These are phyloP conservation scores for Pangasius sanitwongsei DNA, from an alignment of 2,797 vertebrate genomes.

Conservation along the genomic window DNA sequence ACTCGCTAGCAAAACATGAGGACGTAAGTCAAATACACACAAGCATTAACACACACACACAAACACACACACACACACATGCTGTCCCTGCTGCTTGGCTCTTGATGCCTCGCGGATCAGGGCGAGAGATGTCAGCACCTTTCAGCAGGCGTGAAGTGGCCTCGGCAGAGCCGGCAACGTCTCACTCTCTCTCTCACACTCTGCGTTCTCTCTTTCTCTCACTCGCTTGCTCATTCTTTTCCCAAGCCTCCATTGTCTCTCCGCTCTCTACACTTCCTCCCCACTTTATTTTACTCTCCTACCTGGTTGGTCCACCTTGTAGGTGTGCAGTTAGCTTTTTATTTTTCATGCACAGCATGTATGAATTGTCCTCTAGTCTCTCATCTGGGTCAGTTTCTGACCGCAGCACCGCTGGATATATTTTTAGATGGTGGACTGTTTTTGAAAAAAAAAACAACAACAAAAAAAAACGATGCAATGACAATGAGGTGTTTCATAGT, in stretches of 20 bases:
- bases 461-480: not conserved
- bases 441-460: not conserved
- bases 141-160: constrained; percentile 72
- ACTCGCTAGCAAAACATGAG: not conserved
- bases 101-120: constrained; percentile 65
- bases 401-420: not conserved
- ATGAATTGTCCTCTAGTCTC: not conserved
- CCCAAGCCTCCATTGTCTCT: not conserved
- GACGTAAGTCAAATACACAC: constrained; percentile 1
- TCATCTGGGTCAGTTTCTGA: not conserved
- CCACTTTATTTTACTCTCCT: not conserved
- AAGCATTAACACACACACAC: constrained; percentile 27
- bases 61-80: constrained; percentile 37
- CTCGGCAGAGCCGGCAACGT: constrained; percentile 69
- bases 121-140: constrained; percentile 71
- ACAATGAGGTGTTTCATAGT: not conserved
- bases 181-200: constrained; percentile 19
- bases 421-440: not conserved
- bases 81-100: constrained; percentile 63
- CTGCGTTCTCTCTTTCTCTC: constrained; percentile 1
- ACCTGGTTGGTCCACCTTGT: not conserved
- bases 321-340: not conserved
- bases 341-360: constrained; percentile 8
- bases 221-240: not conserved
- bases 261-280: not conserved